Conservation (phyloP, 2,888 invertebrate genomes). For the Athripsodes cinereus region DNA sequence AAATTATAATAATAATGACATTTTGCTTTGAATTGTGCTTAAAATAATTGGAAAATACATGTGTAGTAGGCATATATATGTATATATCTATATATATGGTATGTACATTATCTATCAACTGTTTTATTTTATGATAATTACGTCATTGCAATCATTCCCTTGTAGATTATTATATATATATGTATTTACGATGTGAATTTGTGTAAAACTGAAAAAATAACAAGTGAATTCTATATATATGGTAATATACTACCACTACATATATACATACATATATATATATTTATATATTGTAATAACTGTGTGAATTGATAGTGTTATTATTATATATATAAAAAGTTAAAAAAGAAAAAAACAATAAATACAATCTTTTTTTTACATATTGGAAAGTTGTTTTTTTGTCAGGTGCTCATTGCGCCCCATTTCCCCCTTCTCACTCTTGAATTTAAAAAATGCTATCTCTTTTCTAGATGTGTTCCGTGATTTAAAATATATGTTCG, state of each 20-base stretch:
- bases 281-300: constrained; percentile 14
- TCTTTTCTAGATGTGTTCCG: no score
- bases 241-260: no score
- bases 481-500: background rate
- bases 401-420: background rate
- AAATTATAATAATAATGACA: no score
- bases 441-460: no score
- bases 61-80: constrained; percentile 9
- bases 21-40: background rate
- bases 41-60: background rate
- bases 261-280: no score
- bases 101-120: constrained; percentile 25
- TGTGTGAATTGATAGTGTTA: constrained; percentile 28
- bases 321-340: background rate
- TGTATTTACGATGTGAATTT: constrained; percentile 20
- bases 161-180: constrained; percentile 14
- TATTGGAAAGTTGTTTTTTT: constrained; percentile 22
- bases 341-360: constrained; percentile 19
- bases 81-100: constrained; percentile 14
- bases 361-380: constrained; percentile 26
- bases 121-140: constrained; percentile 15
- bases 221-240: constrained; percentile 2
- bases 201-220: constrained; percentile 24
- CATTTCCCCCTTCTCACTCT: background rate
- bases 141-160: constrained; percentile 22